Conservation (phyloP, 2,797 vertebrate species). For the Enteromius anoplus region DNA sequence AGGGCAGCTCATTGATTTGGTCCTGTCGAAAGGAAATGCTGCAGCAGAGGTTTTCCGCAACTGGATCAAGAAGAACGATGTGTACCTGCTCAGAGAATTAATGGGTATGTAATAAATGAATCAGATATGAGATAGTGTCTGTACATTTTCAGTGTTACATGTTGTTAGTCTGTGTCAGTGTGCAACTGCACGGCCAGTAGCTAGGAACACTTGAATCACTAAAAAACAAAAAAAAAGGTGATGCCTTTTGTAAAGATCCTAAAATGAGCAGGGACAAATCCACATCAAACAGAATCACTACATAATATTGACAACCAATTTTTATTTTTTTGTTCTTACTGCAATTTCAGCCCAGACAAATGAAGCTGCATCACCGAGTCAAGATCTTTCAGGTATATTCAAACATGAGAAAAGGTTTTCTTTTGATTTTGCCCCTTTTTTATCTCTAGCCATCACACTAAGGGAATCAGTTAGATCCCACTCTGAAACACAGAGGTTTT, state of each 20-base stretch:
- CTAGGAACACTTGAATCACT: slow-evolving; percentile 48
- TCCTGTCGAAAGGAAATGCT: slow-evolving; percentile 92
- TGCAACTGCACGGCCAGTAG: slow-evolving; percentile 30
- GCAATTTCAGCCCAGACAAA: slow-evolving; percentile 79
- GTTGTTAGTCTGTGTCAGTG: slow-evolving; percentile 56
- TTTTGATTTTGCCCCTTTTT: slow-evolving; percentile 48
- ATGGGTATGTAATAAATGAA: slow-evolving; percentile 78
- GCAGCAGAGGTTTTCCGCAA: slow-evolving; percentile 91
- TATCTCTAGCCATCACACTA: slow-evolving; percentile 54
- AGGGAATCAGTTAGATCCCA: slow-evolving; percentile 59
- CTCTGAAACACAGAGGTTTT: slow-evolving; percentile 39
- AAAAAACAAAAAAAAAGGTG: slow-evolving; percentile 40
- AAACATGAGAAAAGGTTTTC: slow-evolving; percentile 57
- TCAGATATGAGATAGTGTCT: slow-evolving; percentile 18
- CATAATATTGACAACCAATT: slow-evolving; percentile 60
- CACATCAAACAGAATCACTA: slow-evolving; percentile 59
- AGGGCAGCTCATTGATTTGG: slow-evolving; percentile 87
- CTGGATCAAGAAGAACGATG: slow-evolving; percentile 90
- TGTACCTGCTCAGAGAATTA: slow-evolving; percentile 88
- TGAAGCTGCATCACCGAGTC: slow-evolving; percentile 83
- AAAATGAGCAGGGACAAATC: slow-evolving; percentile 48
- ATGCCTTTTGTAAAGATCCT: slow-evolving; percentile 49
- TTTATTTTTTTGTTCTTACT: slow-evolving; percentile 67
- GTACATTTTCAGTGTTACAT: slow-evolving; percentile 49
- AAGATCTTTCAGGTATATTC: slow-evolving; percentile 82